A percentile compares a stretch with the other conserved stretches of the same genome.
These are phyloP conservation scores for Boloria selene DNA, from an alignment of 2,888 invertebrate species.

Conservation along the genomic window DNA sequence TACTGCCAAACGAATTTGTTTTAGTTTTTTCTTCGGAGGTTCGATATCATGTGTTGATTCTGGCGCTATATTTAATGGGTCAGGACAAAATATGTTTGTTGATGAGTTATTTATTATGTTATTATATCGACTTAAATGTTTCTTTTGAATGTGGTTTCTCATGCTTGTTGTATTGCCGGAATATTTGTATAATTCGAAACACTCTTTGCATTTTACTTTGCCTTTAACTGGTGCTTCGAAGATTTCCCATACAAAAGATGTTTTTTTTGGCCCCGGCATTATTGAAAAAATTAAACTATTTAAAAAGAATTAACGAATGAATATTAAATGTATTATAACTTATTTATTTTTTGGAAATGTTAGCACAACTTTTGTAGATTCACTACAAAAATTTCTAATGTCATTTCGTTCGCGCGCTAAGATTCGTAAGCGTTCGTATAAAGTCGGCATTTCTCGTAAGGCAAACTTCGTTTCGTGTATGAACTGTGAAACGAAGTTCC, in stretches of 20 bases:
- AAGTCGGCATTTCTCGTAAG: too few relatives aligned
- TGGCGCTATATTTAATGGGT: not conserved
- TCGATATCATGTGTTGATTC: not conserved
- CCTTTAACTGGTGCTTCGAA: not conserved
- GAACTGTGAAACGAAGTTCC: too few relatives aligned
- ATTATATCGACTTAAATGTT: not conserved
- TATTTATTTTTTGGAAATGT: too few relatives aligned
- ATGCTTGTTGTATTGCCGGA: not conserved
- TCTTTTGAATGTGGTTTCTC: not conserved
- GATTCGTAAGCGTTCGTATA: too few relatives aligned
- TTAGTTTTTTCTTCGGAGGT: not conserved
- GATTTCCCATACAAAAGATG: not conserved
- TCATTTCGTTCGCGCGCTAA: too few relatives aligned
- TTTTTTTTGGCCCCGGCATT: not conserved
- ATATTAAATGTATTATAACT: too few relatives aligned
- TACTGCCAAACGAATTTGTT: not conserved
- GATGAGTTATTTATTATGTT: not conserved
- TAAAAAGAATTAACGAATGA: too few relatives aligned
- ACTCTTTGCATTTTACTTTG: not conserved
- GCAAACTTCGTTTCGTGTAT: too few relatives aligned
- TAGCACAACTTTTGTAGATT: too few relatives aligned
- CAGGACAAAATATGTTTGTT: not conserved
- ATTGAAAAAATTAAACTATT: too few relatives aligned
- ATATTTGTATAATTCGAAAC: not conserved
- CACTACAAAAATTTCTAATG: too few relatives aligned